Base-by-base conservation (phyloP, 2,113 vertebrate genomes). In the Parotia lawesii region DNA sequence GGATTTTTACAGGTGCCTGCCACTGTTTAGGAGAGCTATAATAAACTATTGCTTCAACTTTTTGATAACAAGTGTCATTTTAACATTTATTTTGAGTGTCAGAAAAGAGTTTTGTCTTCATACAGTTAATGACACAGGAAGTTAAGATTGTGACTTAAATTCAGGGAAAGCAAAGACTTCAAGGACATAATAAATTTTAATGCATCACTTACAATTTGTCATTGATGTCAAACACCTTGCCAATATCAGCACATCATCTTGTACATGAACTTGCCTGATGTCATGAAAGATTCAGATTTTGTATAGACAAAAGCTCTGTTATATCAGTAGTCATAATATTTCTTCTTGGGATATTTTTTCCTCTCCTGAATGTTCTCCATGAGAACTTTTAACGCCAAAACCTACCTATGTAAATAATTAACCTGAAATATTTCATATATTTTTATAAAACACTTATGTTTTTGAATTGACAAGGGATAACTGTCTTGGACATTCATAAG, bases 21-120 rank as follows among this genome's bases (percentile, higher is more conserved):
- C 5, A n/a, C 60, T 53, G 2, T 51, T 72, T n/a, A 31, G 3
- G 1, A 10, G 14, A 53, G 4, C 3, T 51, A 3, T 25, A 47
- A 37, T 13, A 75, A 67, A 22, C 1, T 33, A 35, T 29, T 80
- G 1, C 5, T 83, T 58, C 25, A 33, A 19, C 2, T 31, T 94
- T 62, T 69, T 57, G 1, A 8, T 57, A 53, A 74, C 3, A 33
- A 0, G 12, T 89, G 13, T 31, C 6, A 57, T 73, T 82, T 85
- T 69, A 40, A 33, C 18, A 33, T 57, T 15, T 51, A 33, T 25
- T 92, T 66, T 71, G 12, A 38, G 58, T 44, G 6, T n/a, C n/a
- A 72, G 16, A 40, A 74, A 48, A 42, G 15, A 17, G 8, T 27
- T 87, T 65, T 20, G 5, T 74, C 47, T 61, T 54, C 12, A 33